Base-by-base conservation (phyloP, 2,888 invertebrate genomes). In the Gonocerus acuteangulatus region DNA sequence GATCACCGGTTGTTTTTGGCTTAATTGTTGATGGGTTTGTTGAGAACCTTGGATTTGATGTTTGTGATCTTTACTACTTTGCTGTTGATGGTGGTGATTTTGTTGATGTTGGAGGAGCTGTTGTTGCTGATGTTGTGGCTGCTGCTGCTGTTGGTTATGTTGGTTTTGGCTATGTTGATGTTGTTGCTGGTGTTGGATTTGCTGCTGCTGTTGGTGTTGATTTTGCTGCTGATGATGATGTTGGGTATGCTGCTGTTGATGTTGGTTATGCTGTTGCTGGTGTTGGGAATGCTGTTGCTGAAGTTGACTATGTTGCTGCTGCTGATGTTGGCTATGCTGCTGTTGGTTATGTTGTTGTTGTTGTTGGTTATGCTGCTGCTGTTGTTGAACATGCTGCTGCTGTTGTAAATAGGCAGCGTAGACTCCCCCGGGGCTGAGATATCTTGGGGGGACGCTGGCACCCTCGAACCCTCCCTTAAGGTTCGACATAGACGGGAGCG, bases 231-330 rank as follows among this genome's bases (percentile, higher is more conserved):
- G 32, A 7, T n/a, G 21, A 18, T 51, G 51, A 1, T 13, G 15
- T 11, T 42, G 22, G 15, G 32, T 22, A 4, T 44, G 44, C 15
- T 44, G 52, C 2, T 15, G 7, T 21, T 62, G 52, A 1, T 15
- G 7, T 21, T 62, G 19, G 9, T 18, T 60, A 36, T 61, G 61
- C 49, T 65, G 67, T 19, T 62, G 62, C 39, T 47, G 36, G n/a
- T 52, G 52, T 2, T 39, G 52, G 18, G 32, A 51, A 49, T 23
- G 42, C 56, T 58, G 63, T 32, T 32, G 64, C 34, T 47, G 49
- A 16, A 42, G 62, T 42, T 60, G 63, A 2, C 63, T 59, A 4
- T 66, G 63, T 27, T 47, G 64, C 27, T 45, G 59, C 27, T 60
- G 62, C 15, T 60, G 65, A 13, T 32, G 62, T 27, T 48, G 48